phyloP scores from a whole-genome alignment of 2,888 invertebrate species.

The Drosophila nr. fundita region DNA sequence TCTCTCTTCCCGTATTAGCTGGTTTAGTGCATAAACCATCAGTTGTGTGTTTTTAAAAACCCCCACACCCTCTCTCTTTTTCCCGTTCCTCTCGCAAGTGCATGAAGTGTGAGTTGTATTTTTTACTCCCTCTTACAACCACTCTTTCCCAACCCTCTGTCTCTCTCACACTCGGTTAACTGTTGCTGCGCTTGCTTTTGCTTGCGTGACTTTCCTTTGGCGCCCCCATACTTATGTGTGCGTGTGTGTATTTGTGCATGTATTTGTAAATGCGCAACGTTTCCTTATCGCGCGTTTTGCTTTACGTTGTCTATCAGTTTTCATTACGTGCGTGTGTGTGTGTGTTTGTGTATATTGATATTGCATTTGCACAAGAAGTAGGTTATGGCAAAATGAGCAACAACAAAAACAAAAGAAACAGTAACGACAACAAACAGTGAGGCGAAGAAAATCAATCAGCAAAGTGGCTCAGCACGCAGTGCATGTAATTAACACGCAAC shows the following conservation, averaged over 20 bases:
- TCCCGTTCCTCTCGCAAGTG: background rate
- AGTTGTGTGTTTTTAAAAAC: conserved; percentile 31
- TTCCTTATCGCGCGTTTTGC: conserved; percentile 68
- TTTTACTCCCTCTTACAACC: background rate
- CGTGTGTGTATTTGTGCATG: conserved; percentile 5
- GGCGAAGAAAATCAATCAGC: conserved; percentile 57
- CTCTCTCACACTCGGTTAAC: conserved; percentile 6
- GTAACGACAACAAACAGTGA: conserved; percentile 11
- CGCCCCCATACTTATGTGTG: conserved; percentile 26
- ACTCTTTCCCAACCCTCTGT: conserved; percentile 3
- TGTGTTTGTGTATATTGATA: conserved; percentile 39
- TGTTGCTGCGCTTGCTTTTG: conserved; percentile 17
- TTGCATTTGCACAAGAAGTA: conserved; percentile 71
- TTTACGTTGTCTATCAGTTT: conserved; percentile 55
- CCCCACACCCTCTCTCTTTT: background rate
- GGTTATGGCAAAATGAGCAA: conserved; percentile 72
- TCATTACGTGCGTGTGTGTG: conserved; percentile 27
- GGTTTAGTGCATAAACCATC: conserved; percentile 35
- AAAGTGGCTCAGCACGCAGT: conserved; percentile 61
- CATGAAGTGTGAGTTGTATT: background rate
- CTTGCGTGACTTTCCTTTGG: conserved; percentile 58
- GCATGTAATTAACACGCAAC: conserved; percentile 67
- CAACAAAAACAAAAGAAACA: conserved; percentile 24
- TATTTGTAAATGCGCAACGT: conserved; percentile 69
- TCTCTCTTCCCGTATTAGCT: background rate